A percentile compares a stretch with the other conserved stretches of the same genome.
Conservation (phyloP, 2,113 vertebrate genomes). For the Ameiurus melas region DNA sequence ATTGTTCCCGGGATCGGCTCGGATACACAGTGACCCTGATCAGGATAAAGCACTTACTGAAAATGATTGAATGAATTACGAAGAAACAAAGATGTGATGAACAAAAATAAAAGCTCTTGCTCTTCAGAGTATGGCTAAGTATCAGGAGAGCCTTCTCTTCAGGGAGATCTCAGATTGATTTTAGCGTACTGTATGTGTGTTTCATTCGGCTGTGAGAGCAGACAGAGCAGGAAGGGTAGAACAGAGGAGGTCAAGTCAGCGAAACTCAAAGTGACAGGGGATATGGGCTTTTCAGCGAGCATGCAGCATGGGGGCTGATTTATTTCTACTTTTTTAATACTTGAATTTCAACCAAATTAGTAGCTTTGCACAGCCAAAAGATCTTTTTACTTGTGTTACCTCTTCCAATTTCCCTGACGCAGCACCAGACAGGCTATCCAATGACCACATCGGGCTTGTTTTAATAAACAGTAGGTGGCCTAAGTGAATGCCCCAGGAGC, state of each 20-base stretch:
- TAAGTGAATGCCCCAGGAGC: background rate
- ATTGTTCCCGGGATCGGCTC: background rate
- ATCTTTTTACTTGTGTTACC: background rate
- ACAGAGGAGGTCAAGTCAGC: slow-evolving; percentile 29
- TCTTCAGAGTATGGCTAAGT: background rate
- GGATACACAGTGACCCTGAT: background rate
- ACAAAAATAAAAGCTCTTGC: background rate
- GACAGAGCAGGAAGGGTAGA: slow-evolving; percentile 34
- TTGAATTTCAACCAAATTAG: background rate
- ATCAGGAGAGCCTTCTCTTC: background rate
- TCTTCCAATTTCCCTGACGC: background rate
- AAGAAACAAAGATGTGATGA: background rate
- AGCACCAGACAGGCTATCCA: background rate
- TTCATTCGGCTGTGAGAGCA: slow-evolving; percentile 23
- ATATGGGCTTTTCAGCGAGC: slow-evolving; percentile 18
- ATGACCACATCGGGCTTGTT: background rate
- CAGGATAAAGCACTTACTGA: background rate
- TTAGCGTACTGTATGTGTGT: background rate
- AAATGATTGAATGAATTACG: background rate
- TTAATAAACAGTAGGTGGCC: slow-evolving; percentile 19
- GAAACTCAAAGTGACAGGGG: slow-evolving; percentile 27
- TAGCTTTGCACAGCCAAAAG: background rate
- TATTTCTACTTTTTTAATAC: background rate
- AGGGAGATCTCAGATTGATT: slow-evolving; percentile 7
- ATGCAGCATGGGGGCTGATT: background rate